Conservation (phyloP, 2,113 vertebrate genomes). For the Boulengeromyrus knoepffleri region DNA sequence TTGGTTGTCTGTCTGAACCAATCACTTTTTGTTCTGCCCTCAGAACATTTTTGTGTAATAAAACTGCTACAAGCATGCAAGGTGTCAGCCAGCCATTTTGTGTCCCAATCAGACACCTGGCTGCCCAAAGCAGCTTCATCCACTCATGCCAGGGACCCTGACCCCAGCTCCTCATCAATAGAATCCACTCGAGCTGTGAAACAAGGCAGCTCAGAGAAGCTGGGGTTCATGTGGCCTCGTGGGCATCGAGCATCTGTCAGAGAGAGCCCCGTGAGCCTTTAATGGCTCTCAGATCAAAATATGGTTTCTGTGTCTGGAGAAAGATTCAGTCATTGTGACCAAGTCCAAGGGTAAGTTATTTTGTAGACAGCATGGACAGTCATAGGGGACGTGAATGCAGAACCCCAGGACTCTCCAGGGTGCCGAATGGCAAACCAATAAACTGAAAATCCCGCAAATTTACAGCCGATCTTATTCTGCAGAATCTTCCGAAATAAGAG, state of each 20-base stretch:
- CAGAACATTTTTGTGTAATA: too few relatives aligned
- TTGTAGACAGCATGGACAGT: background rate
- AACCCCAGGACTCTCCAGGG: background rate
- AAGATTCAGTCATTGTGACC: background rate
- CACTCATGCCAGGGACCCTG: background rate
- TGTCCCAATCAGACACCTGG: background rate
- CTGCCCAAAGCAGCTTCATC: background rate
- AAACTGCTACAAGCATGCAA: too few relatives aligned
- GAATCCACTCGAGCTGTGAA: background rate
- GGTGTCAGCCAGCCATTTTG: too few relatives aligned
- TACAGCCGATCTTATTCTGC: background rate
- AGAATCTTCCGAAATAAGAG: background rate
- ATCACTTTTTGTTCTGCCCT: too few relatives aligned
- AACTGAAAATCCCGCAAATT: constrained; percentile 2
- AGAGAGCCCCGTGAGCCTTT: background rate
- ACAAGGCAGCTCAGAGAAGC: background rate
- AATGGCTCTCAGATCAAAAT: background rate
- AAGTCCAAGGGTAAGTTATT: background rate
- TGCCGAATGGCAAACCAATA: background rate
- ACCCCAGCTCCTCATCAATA: background rate
- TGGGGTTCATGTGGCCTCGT: background rate
- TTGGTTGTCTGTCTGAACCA: too few relatives aligned
- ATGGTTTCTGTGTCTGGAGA: background rate
- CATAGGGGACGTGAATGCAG: background rate
- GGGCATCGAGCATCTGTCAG: background rate